A percentile compares a stretch with the other conserved stretches of the same genome.
Evolutionary conservation across 1,140 invertebrate species (phyloP).

Genomic region (Teleogryllus occipitalis): DNA sequence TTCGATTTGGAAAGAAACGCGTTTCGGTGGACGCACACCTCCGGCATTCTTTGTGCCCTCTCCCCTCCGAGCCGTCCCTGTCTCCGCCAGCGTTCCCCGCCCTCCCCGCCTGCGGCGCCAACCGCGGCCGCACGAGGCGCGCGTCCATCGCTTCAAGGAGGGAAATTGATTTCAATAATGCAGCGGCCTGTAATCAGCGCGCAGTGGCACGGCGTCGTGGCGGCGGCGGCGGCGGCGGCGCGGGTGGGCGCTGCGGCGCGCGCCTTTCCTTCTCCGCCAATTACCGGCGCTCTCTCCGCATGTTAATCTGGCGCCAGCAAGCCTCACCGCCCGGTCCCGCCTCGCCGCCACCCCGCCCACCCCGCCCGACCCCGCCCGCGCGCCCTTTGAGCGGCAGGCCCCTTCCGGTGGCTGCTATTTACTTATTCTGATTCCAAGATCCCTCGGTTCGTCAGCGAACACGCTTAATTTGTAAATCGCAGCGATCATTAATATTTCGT

Average conservation of each 20-base stretch:
- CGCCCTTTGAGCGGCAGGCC: neutral
- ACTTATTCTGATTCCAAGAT: constrained; percentile 19
- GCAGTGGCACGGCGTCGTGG: neutral
- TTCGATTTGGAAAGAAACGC: too few relatives aligned
- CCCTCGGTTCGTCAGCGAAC: constrained; percentile 20
- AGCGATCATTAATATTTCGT: constrained; percentile 24
- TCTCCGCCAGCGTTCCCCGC: too few relatives aligned
- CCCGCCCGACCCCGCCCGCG: neutral
- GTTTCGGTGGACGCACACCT: too few relatives aligned
- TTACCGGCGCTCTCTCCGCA: neutral
- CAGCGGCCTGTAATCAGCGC: neutral
- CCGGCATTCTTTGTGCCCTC: too few relatives aligned
- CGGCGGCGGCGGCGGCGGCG: too few relatives aligned
- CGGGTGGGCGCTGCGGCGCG: too few relatives aligned
- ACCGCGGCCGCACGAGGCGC: neutral
- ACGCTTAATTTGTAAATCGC: constrained; percentile 24
- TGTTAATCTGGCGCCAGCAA: neutral
- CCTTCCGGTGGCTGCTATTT: constrained; percentile 16
- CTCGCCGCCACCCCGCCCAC: too few relatives aligned
- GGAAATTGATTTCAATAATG: neutral
- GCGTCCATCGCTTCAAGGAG: neutral
- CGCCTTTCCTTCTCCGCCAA: neutral
- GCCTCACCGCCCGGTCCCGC: neutral
- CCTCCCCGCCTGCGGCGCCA: neutral
- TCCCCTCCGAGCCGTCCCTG: too few relatives aligned